Base-by-base conservation (phyloP, 2,888 invertebrate genomes). In the Homarus gammarus region DNA sequence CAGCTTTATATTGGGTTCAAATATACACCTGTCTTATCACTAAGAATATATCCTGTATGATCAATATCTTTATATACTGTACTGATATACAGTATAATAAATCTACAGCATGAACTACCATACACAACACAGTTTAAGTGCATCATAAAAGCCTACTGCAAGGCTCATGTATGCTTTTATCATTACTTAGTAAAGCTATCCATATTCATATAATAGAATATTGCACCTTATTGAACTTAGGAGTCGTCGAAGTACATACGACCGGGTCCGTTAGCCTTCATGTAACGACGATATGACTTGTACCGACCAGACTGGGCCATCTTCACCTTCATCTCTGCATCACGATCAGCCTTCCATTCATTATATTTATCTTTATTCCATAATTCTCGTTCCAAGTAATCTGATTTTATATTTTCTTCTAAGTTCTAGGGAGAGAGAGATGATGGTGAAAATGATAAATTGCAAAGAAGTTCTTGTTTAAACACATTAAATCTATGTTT, bases 211-310 rank as follows among this genome's bases (percentile, higher is more conserved):
- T 18, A 75, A 31, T 75, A 75, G 44, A n/a, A 33, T n/a, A n/a
- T 79, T 79, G 15, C 33, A 36, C 33, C 10, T 33, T n/a, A 51
- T 31, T 78, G 12, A 82, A 51, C 93, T 95, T 95, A 95, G 86
- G 96, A 97, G 93, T 97, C 97, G 93, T 97, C 97, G 94, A 98
- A 98, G n/a, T 97, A 97, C 95, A 98, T 97, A 93, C 98, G 95
- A 0, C 97, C 97, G 0, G 97, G 96, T 2, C 98, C 98, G 93
- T 98, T 97, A 93, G 97, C 97, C 94, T 97, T 98, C 94, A 98
- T 96, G 94, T 97, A 98, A 89, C 98, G 95, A 91, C 98, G 95
- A 93, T 98, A 98, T 92, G 97, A 96, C 94, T 98, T 98, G 93
- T 98, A 97, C 96, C 96, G 84, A 96, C 92, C 96, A 94, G 96